Conservation (phyloP, 1,140 invertebrate species). For the Triops cancriformis region DNA sequence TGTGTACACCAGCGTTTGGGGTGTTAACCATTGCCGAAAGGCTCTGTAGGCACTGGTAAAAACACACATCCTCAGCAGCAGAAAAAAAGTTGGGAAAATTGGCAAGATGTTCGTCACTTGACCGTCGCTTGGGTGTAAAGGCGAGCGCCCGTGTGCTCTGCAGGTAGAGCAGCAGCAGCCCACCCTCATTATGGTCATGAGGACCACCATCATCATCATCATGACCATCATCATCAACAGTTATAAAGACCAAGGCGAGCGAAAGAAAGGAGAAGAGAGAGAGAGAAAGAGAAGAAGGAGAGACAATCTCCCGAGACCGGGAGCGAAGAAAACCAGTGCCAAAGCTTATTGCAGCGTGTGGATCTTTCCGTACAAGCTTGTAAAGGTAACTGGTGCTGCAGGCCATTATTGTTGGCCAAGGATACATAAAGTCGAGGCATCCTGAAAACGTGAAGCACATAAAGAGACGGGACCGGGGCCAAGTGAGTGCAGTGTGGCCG, state of each 20-base stretch:
- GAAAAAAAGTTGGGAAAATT: background rate
- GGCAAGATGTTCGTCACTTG: background rate
- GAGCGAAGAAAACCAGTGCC: conserved; percentile 3
- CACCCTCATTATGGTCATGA: conserved; percentile 9
- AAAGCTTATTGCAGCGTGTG: background rate
- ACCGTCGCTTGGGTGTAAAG: background rate
- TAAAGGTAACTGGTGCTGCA: background rate
- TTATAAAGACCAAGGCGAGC: conserved; percentile 1
- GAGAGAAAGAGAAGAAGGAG: background rate
- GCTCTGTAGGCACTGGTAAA: background rate
- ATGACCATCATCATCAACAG: conserved; percentile 10
- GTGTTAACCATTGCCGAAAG: background rate
- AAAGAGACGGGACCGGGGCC: background rate
- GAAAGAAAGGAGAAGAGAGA: too few species aligned
- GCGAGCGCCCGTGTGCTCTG: background rate
- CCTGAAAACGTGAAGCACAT: conserved; percentile 2
- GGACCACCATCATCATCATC: conserved; percentile 12
- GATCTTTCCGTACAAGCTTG: background rate
- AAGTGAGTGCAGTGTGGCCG: conserved; percentile 2
- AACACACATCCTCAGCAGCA: background rate
- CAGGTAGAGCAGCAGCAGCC: background rate
- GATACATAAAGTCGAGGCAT: background rate
- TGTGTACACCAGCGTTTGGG: background rate
- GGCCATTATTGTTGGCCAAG: conserved; percentile 8
- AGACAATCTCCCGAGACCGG: background rate